Percentiles rank a stretch among this genome's conserved stretches.
Conservation (phyloP, 2,113 vertebrate genomes). For the Tetrax tetrax region DNA sequence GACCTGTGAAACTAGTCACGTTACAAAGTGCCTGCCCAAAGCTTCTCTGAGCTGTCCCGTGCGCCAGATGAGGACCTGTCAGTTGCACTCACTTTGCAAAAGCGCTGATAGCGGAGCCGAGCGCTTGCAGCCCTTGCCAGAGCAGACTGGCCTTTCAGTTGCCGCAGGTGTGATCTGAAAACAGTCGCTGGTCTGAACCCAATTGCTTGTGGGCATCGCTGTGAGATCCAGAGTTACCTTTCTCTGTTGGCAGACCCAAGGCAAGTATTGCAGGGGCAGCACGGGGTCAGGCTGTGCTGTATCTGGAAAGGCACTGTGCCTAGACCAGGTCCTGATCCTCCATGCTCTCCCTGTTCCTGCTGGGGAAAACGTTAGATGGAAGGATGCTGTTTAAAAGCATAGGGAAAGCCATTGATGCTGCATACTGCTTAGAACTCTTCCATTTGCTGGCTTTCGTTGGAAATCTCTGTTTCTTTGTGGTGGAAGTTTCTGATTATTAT, state of each 20-base stretch:
- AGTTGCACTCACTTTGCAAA: not conserved
- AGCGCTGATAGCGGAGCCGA: rapidly evolving
- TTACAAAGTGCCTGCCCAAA: not conserved
- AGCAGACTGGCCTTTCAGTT: not conserved
- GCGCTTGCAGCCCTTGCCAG: not conserved
- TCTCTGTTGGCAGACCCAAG: not conserved
- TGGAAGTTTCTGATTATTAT: not conserved
- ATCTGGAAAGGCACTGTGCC: rapidly evolving
- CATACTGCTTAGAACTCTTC: not conserved
- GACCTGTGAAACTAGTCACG: rapidly evolving
- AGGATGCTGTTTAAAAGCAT: not conserved
- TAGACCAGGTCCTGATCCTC: rapidly evolving
- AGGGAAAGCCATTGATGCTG: not conserved
- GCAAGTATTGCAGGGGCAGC: not conserved
- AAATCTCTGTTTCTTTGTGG: not conserved
- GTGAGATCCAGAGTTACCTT: not conserved
- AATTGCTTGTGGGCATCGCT: rapidly evolving
- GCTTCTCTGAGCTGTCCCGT: rapidly evolving
- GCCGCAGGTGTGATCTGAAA: not conserved
- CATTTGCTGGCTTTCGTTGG: not conserved
- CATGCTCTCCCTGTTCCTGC: not conserved
- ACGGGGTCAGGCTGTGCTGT: rapidly evolving
- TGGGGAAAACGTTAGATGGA: not conserved
- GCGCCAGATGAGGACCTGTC: rapidly evolving
- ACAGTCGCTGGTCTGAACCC: rapidly evolving